Conservation (phyloP, 1,140 invertebrate genomes). For the Alviniconcha marisindica region DNA sequence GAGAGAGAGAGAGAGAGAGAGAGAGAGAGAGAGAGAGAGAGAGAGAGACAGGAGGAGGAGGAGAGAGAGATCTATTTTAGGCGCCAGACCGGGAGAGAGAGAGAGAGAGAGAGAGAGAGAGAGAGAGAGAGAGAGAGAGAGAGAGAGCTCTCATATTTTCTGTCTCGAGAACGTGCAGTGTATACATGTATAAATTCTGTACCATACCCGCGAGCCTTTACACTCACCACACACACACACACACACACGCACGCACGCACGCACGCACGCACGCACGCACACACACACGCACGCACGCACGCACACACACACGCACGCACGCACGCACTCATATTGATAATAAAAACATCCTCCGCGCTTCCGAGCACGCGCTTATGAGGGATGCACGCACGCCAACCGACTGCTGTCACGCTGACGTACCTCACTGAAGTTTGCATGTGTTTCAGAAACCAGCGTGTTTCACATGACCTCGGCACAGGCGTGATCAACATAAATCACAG, state of each 20-base stretch:
- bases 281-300: background rate
- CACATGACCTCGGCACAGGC: no score
- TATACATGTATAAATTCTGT: no score
- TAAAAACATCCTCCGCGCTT: background rate
- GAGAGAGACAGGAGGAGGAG: background rate
- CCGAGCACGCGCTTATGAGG: no score
- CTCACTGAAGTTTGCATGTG: no score
- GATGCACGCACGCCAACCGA: no score
- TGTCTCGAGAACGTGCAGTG: no score
- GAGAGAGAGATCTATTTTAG: background rate
- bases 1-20: constrained; percentile 13
- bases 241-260: background rate
- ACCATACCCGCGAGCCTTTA: no score
- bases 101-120: background rate
- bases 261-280: background rate
- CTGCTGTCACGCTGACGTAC: no score
- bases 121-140: background rate
- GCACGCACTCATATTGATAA: no score
- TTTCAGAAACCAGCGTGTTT: no score
- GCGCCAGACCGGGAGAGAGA: background rate
- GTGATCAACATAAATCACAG: no score
- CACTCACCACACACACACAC: background rate
- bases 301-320: background rate
- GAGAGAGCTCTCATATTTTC: background rate
- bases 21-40: background rate